These are phyloP conservation scores for Eulemur rubriventer DNA, from an alignment of 2,797 vertebrate species.

Conservation along the genomic window DNA sequence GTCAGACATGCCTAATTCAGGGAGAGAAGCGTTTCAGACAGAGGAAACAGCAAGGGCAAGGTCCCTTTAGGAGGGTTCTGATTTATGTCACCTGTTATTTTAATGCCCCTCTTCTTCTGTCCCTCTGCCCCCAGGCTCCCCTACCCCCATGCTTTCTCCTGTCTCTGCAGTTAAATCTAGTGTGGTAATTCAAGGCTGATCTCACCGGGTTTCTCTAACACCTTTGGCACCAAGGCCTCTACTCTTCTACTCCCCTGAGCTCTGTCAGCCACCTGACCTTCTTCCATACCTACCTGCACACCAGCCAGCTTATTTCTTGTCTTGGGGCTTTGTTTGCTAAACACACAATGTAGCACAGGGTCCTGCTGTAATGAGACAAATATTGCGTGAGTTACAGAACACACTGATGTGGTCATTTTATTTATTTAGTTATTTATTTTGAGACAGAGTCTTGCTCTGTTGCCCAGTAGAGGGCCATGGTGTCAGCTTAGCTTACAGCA, in stretches of 20 bases:
- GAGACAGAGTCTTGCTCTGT: neutral
- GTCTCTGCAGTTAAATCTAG: neutral
- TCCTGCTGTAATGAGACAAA: neutral
- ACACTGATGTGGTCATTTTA: fast-evolving
- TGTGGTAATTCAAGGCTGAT: neutral
- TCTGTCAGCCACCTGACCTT: neutral
- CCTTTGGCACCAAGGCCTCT: neutral
- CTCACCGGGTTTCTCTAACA: neutral
- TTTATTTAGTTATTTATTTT: neutral
- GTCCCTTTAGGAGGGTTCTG: neutral
- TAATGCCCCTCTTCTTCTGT: neutral
- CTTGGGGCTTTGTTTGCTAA: neutral
- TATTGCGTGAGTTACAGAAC: neutral
- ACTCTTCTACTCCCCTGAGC: neutral
- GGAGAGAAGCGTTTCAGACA: neutral
- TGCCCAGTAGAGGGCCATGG: neutral
- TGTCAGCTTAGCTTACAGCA: fast-evolving
- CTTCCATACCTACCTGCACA: fast-evolving
- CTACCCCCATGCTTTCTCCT: neutral
- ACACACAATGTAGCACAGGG: fast-evolving
- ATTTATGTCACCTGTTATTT: neutral
- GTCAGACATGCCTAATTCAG: neutral
- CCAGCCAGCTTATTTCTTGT: neutral
- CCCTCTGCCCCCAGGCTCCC: no score
- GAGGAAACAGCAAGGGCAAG: neutral